Conservation (phyloP, 37 sponge, comb jelly and placozoan species). For the Cliona cf. orientalis region DNA sequence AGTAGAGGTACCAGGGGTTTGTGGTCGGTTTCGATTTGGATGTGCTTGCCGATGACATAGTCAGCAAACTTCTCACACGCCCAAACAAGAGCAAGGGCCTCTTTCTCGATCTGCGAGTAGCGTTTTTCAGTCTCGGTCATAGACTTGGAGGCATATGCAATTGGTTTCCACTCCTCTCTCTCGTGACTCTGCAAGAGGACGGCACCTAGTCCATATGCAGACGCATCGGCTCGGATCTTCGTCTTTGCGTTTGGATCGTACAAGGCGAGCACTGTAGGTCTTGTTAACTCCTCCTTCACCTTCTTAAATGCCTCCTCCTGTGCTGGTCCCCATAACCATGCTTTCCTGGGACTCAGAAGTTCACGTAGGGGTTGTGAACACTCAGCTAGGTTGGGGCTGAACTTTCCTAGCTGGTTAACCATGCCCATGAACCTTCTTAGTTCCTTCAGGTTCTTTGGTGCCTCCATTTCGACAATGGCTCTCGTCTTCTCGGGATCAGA, state of each 20-base stretch:
- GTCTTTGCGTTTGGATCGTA: conserved; percentile 26
- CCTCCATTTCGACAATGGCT: conserved; percentile 12
- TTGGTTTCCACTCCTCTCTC: too few species aligned
- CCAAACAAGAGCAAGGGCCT: too few species aligned
- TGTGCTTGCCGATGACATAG: too few species aligned
- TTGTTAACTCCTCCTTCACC: conserved; percentile 11
- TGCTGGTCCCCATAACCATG: conserved; percentile 30
- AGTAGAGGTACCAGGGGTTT: too few species aligned
- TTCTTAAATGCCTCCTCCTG: conserved; percentile 46
- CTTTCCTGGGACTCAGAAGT: conserved; percentile 20
- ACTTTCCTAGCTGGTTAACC: conserved; percentile 45
- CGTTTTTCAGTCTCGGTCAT: too few species aligned
- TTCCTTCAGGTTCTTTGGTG: conserved; percentile 33
- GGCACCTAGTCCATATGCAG: conserved; percentile 46
- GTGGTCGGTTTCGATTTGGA: too few species aligned
- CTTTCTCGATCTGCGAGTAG: too few species aligned
- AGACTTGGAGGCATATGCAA: too few species aligned
- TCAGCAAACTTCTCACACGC: too few species aligned
- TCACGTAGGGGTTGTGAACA: conserved; percentile 28
- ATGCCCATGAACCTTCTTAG: conserved; percentile 50
- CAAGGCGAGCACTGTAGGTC: conserved; percentile 19
- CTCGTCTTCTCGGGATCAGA: conserved; percentile 37
- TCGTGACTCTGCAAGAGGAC: conserved; percentile 39
- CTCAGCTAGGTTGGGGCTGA: conserved; percentile 34
- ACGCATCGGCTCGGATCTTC: conserved; percentile 24